Evolutionary conservation across 2,113 vertebrate species (phyloP), one percentile per base, ranked within the genome.

Genomic region (cattle (Bos taurus)): DNA sequence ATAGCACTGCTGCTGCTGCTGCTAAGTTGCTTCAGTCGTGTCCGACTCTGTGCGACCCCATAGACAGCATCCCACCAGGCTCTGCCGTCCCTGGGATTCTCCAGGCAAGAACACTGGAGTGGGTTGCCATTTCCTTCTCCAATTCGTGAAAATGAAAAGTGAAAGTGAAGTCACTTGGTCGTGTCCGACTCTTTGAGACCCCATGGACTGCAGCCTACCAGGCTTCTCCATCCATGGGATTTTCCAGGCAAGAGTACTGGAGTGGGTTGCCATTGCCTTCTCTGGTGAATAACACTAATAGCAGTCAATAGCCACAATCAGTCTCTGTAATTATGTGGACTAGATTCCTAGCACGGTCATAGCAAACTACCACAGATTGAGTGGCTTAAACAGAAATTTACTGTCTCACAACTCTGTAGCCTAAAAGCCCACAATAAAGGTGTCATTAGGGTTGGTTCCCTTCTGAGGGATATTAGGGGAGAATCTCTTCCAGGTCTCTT

Each of bases 31-130:
- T 36, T 71, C 64, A 21, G n/a, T 11, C 17, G 0, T 71, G 17
- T 71, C 64, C 0, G 0, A 21, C n/a, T 36, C 64, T 36, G 56
- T 56, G 17, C 0, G 0, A 36, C 17, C 64, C 17, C 17, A 11
- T 36, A 36, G n/a, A 71, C n/a, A 1, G 64, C 64, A 67, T 16
- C 64, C 64, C 33, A 10, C 64, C 8, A 67, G 64, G 33, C 8
- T 71, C 64, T 4, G 0, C 56, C 3, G 1, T 57, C 56, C 19
- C 56, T 57, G 9, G 56, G 23, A 25, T 57, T 57, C 23, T 57
- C 23, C 23, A 57, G 56, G 56, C 56, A 57, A 57, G 56, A 57
- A 57, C 21, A 57, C 21, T 57, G 23, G 56, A 57, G 21, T 25
- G 23, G 23, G 56, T 57, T 57, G 56, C 56, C 56, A 57, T 10